Conservation (phyloP, 2,797 vertebrate genomes). For the Pseudomugil tenellus region DNA sequence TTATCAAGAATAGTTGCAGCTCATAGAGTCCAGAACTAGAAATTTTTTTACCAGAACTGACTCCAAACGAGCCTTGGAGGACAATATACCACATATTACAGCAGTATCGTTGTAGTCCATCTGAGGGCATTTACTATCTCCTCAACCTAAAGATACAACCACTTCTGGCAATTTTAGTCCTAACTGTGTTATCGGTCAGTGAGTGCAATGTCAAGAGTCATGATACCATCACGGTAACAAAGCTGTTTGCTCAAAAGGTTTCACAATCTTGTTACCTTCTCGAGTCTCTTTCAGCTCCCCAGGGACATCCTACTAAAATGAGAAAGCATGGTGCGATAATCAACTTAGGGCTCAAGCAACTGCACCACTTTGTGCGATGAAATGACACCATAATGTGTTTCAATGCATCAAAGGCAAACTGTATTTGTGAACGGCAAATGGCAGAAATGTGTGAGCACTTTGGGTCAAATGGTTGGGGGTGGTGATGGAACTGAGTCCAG, state of each 20-base stretch:
- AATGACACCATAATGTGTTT: constrained; percentile 56
- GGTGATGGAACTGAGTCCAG: constrained; percentile 33
- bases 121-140: constrained; percentile 36
- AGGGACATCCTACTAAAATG: constrained; percentile 73
- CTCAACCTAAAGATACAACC: constrained; percentile 37
- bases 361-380: constrained; percentile 81
- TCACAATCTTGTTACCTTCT: constrained; percentile 80
- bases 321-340: constrained; percentile 71
- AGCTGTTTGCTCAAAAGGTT: constrained; percentile 57
- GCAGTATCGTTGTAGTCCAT: constrained; percentile 31
- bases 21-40: constrained; percentile 29
- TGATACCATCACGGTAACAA: constrained; percentile 58
- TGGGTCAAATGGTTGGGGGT: constrained; percentile 31
- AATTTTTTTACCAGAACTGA: constrained; percentile 37
- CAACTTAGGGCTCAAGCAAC: constrained; percentile 73
- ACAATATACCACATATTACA: constrained; percentile 34
- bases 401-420: constrained; percentile 38
- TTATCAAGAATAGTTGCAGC: constrained; percentile 40
- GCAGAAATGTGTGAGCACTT: constrained; percentile 38
- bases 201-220: constrained; percentile 62
- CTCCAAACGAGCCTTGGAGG: constrained; percentile 26
- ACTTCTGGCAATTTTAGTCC: constrained; percentile 30
- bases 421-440: constrained; percentile 46
- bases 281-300: constrained; percentile 65
- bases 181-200: constrained; percentile 68